A percentile compares a stretch with the other conserved stretches of the same genome.
Conservation (phyloP, 2,888 invertebrate genomes). For the Acrobasis consociella region DNA sequence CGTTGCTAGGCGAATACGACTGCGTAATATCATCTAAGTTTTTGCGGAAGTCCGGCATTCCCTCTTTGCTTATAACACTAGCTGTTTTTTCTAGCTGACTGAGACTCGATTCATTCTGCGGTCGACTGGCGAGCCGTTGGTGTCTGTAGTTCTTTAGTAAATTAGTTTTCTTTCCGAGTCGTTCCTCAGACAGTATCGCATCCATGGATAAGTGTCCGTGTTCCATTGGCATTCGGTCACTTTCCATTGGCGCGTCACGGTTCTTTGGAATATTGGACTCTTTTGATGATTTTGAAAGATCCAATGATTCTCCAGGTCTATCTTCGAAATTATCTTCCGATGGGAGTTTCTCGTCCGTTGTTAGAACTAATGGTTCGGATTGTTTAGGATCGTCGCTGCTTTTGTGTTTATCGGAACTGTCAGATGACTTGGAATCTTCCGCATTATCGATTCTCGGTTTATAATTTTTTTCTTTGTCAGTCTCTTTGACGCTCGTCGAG, state of each 20-base stretch:
- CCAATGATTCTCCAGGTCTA: constrained; percentile 47
- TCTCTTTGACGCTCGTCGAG: constrained; percentile 29
- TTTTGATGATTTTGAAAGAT: constrained; percentile 33
- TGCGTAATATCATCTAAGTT: constrained; percentile 78
- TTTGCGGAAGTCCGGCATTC: constrained; percentile 73
- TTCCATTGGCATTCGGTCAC: constrained; percentile 16
- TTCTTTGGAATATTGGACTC: background rate
- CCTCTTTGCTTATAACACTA: constrained; percentile 68
- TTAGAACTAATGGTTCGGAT: constrained; percentile 57
- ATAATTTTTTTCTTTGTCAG: constrained; percentile 27
- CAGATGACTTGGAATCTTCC: constrained; percentile 36
- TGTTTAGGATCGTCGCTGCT: constrained; percentile 38
- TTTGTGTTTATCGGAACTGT: constrained; percentile 34
- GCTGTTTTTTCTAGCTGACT: constrained; percentile 74
- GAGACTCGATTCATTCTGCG: constrained; percentile 69
- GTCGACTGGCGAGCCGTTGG: constrained; percentile 61
- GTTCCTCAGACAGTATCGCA: constrained; percentile 41
- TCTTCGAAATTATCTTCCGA: constrained; percentile 67
- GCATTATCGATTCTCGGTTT: constrained; percentile 30
- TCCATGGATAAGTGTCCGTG: constrained; percentile 31
- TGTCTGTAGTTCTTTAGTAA: constrained; percentile 77
- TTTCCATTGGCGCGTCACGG: constrained; percentile 23
- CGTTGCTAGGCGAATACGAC: constrained; percentile 71
- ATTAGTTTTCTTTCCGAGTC: constrained; percentile 68
- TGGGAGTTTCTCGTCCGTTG: constrained; percentile 72